Conservation (phyloP, 2,113 vertebrate genomes). For the Scortum barcoo region DNA sequence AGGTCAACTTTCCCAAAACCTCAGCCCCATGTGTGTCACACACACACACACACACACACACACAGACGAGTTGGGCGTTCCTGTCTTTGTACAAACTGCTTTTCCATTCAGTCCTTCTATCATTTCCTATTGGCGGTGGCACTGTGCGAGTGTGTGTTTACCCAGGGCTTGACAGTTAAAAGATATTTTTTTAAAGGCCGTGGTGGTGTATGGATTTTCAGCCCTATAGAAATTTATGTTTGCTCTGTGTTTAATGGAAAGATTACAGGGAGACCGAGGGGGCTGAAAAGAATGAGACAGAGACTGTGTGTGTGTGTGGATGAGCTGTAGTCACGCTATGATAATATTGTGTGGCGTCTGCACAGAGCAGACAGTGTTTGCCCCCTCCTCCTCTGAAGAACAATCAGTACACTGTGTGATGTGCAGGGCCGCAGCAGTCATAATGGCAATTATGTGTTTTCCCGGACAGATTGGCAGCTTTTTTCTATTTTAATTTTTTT, state of each 20-base stretch:
- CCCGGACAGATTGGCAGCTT: slow-evolving; percentile 60
- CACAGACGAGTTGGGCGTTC: slow-evolving; percentile 62
- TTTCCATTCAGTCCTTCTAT: slow-evolving; percentile 72
- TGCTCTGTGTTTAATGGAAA: slow-evolving; percentile 60
- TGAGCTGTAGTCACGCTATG: slow-evolving; percentile 78
- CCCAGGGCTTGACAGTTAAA: slow-evolving; percentile 59
- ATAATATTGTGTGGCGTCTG: slow-evolving; percentile 76
- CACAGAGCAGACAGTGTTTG: slow-evolving; percentile 70
- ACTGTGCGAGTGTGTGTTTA: slow-evolving; percentile 61
- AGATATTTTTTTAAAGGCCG: slow-evolving; percentile 26
- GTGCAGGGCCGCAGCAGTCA: slow-evolving; percentile 65
- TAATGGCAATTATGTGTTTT: slow-evolving; percentile 77
- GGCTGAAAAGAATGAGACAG: slow-evolving; percentile 39
- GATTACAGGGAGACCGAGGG: slow-evolving; percentile 55
- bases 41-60: slow-evolving; percentile 23
- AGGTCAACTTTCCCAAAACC: slow-evolving; percentile 73
- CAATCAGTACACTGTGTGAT: slow-evolving; percentile 78
- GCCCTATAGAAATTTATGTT: slow-evolving; percentile 67
- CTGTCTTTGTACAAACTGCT: slow-evolving; percentile 62
- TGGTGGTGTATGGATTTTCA: slow-evolving; percentile 45
- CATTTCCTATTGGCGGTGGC: slow-evolving; percentile 65
- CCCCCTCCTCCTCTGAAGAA: slow-evolving; percentile 60
- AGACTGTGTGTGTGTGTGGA: slow-evolving; percentile 31
- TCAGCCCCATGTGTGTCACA: slow-evolving; percentile 40
- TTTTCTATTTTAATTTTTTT: slow-evolving; percentile 42